A percentile compares a stretch with the other conserved stretches of the same genome.
These are phyloP conservation scores for Delia radicum DNA, from an alignment of 1,140 invertebrate species.

Conservation along the genomic window DNA sequence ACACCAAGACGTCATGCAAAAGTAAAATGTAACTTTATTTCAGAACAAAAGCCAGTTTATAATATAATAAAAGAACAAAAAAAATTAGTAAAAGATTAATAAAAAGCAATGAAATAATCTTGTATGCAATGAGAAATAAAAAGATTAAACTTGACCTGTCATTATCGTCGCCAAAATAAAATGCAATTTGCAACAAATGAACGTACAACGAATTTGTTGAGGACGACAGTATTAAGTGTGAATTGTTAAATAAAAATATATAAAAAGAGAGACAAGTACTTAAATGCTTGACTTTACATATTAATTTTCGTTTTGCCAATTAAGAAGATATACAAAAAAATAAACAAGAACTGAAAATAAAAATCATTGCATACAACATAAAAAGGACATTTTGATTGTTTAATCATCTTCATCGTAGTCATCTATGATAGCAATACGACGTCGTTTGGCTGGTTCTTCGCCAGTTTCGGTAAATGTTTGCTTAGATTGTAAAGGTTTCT, in stretches of 20 bases:
- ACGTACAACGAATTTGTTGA: not conserved
- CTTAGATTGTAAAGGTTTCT: slow-evolving; percentile 38
- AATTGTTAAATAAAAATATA: not conserved
- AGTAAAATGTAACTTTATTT: too few species aligned
- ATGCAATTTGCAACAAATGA: not conserved
- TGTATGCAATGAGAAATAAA: not conserved
- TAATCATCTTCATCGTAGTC: slow-evolving; percentile 48
- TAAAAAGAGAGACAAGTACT: not conserved
- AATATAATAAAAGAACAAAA: too few species aligned
- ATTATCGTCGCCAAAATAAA: not conserved
- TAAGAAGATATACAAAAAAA: not conserved
- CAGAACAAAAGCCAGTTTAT: too few species aligned
- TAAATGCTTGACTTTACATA: not conserved
- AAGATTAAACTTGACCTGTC: not conserved
- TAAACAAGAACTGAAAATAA: not conserved
- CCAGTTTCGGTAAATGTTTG: slow-evolving; percentile 16
- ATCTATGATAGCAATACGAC: slow-evolving; percentile 50
- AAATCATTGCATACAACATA: not conserved
- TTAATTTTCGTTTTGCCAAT: not conserved
- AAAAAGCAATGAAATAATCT: not conserved
- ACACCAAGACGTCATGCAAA: too few species aligned
- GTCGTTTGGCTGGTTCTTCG: slow-evolving; percentile 45
- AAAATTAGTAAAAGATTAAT: too few species aligned
- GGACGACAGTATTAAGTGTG: not conserved
- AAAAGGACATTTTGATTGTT: not conserved